Evolutionary conservation across 2,113 vertebrate species (phyloP), one percentile per base, ranked within the genome.

Genomic region (Gyps fulvus): DNA sequence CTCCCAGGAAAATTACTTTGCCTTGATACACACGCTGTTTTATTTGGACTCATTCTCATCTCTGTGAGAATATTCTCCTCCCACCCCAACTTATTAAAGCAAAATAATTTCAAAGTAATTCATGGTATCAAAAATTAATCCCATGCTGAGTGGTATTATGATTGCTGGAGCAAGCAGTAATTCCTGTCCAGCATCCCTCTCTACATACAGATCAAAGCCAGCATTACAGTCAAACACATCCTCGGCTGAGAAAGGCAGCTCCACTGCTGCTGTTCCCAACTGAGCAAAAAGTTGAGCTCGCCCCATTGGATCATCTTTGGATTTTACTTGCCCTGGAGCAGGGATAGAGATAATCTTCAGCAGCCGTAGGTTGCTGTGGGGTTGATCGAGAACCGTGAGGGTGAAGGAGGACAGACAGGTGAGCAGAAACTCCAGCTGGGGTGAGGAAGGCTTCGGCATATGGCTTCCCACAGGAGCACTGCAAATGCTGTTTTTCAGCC

Each of bases 101-200:
- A 93, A 94, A 96, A 90, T 80, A 90, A 90, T 91, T 91, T 93
- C 71, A 79, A 93, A 88, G 57, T 65, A 89, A 72, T 83, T 91
- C 67, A 78, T 25, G 26, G 62, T 87, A 83, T 91, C 78, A 88
- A 83, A 94, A 94, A 95, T 91, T 73, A 95, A 91, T 86, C 93
- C 84, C 93, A 91, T 80, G 94, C 91, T 97, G 93, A 91, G 87
- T 66, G 66, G 50, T 85, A 89, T 93, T 92, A 87, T 91, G 89
- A 89, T 87, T 95, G 49, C 93, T 93, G 87, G 91, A 95, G 84
- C 87, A 95, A 84, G 52, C 69, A 91, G 29, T 59, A 89, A 90
- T 86, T 95, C 72, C 83, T 87, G 59, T 71, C 88, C 80, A 89
- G 83, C 76, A 84, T 62, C 67, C 26, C 59, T 87, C 43, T 38